A percentile compares a stretch with the other conserved stretches of the same genome.
These are phyloP conservation scores for Nymphalis c-album DNA, from an alignment of 2,888 invertebrate genomes.

Conservation along the genomic window DNA sequence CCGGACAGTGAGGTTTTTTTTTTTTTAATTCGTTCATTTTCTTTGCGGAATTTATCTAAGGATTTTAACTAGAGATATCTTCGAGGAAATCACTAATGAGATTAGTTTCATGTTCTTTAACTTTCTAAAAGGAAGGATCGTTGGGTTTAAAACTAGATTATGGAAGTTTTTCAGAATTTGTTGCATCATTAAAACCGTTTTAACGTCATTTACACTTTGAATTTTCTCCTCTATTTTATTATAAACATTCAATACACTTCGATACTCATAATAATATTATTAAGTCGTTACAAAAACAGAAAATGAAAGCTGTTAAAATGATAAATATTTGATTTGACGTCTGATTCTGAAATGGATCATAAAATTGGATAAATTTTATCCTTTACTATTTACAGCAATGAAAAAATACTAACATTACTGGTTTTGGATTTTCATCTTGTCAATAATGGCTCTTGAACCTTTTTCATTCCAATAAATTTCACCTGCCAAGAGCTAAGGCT, in stretches of 20 bases:
- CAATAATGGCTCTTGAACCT: not conserved
- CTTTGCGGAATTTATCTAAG: conserved; percentile 22
- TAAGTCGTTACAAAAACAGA: too few species aligned
- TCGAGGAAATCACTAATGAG: conserved; percentile 16
- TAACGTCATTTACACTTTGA: not conserved
- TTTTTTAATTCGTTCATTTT: conserved; percentile 13
- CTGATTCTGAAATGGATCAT: too few species aligned
- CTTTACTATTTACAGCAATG: too few species aligned
- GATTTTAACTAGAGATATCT: conserved; percentile 11
- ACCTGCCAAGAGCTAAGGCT: conserved; percentile 8
- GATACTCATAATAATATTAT: too few species aligned
- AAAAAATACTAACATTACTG: too few species aligned
- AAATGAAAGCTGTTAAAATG: too few species aligned
- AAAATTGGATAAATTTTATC: too few species aligned
- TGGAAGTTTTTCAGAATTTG: conserved; percentile 3
- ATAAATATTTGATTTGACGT: too few species aligned
- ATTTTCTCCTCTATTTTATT: not conserved
- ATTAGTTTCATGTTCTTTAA: conserved; percentile 18
- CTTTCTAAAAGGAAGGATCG: conserved; percentile 8
- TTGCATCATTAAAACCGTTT: not conserved
- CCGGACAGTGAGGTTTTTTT: conserved; percentile 11
- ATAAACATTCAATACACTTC: too few species aligned
- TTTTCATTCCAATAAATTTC: conserved; percentile 16
- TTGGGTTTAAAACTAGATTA: conserved; percentile 12
- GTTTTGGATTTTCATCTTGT: conserved; percentile 7